These are phyloP conservation scores for Anas capensis DNA, from an alignment of 2,797 vertebrate species.

Conservation along the genomic window DNA sequence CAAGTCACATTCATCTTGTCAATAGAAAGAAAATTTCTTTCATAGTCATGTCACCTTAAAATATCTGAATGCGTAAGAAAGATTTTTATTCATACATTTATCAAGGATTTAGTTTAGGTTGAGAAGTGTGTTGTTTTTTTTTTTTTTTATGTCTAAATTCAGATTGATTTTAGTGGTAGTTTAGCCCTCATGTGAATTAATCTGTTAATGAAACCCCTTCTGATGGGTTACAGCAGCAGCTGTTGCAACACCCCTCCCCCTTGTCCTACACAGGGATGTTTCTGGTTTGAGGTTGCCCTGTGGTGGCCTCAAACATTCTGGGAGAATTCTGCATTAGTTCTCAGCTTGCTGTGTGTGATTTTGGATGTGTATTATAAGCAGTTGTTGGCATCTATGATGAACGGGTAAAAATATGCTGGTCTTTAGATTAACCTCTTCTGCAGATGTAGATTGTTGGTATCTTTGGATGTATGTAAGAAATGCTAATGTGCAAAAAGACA, in stretches of 20 bases:
- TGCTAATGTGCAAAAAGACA: background rate
- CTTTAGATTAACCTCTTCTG: background rate
- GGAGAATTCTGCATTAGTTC: background rate
- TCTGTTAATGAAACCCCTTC: background rate
- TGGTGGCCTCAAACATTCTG: background rate
- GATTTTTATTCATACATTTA: background rate
- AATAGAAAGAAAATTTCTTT: background rate
- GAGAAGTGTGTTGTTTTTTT: background rate
- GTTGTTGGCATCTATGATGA: fast-evolving
- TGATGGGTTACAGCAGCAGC: background rate
- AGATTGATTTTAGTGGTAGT: background rate
- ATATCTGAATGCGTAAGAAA: background rate
- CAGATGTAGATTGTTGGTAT: background rate
- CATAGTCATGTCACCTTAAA: background rate
- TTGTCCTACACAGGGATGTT: background rate
- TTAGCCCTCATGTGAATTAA: background rate
- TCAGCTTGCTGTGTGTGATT: background rate
- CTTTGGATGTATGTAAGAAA: background rate
- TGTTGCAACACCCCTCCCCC: background rate
- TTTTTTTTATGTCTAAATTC: background rate
- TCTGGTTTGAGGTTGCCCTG: background rate
- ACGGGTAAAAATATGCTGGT: background rate
- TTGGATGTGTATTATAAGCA: background rate
- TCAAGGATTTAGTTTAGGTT: background rate
- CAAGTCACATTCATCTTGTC: background rate